Evolutionary conservation across 2,113 vertebrate genomes (phyloP).

Genomic region (Ramphastos sulfuratus): DNA sequence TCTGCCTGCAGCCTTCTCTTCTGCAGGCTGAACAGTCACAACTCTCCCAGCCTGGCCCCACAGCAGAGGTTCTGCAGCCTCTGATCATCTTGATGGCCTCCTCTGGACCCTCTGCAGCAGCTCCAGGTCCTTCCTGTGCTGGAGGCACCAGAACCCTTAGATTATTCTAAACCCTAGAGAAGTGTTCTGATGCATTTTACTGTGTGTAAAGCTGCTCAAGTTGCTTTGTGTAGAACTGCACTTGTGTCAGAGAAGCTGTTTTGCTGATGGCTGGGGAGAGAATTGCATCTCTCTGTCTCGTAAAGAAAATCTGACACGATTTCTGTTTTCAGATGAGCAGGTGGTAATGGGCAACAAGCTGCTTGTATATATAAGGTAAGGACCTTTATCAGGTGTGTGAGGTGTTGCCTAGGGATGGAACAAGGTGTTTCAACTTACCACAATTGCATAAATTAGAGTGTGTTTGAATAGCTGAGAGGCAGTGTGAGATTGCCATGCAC

Average conservation of each 20-base stretch:
- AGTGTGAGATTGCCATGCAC: not conserved
- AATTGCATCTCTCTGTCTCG: not conserved
- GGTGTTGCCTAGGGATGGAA: not conserved
- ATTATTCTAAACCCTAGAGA: not conserved
- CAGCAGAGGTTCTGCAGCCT: too few relatives aligned
- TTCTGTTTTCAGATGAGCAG: constrained; percentile 86
- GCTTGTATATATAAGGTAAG: constrained; percentile 96
- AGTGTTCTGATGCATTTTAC: not conserved
- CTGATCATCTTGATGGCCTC: too few relatives aligned
- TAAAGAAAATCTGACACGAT: not conserved
- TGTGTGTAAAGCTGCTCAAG: not conserved
- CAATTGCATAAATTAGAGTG: not conserved
- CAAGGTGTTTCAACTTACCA: not conserved
- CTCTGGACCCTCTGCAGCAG: too few relatives aligned
- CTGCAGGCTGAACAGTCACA: too few relatives aligned
- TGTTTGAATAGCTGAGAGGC: not conserved
- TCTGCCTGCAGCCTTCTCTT: too few relatives aligned
- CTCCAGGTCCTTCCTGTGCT: too few relatives aligned
- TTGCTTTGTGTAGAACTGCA: not conserved
- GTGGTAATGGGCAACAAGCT: constrained; percentile 98
- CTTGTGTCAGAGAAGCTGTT: not conserved
- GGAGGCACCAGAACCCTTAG: too few relatives aligned
- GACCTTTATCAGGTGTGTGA: not conserved
- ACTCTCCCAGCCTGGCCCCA: too few relatives aligned
- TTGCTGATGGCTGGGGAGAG: not conserved